Evolutionary conservation across 2,797 vertebrate species (phyloP), one percentile per base, ranked within the genome.

Genomic region (Thalassophryne amazonica): DNA sequence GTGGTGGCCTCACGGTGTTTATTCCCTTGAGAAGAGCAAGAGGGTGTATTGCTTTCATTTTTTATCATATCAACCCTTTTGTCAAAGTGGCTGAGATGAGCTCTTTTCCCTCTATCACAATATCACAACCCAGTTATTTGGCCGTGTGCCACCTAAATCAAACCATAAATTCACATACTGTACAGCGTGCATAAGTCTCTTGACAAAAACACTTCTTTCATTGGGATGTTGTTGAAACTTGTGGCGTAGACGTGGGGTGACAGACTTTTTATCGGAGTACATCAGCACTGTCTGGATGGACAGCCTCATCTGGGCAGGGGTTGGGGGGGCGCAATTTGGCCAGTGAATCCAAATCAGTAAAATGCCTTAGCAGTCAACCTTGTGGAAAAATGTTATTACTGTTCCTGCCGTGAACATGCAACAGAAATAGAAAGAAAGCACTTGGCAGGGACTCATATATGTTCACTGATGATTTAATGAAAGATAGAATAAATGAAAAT

Each of bases 401-500:
- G 5, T 52, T 55, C 8, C 35, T 49, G 39, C 43, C 5, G 11
- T 27, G 16, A 27, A 49, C 15, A 25, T 16, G 10, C 7, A 37
- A 18, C 33, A 42, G 50, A 53, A 47, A 59, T 21, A 31, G 28
- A 49, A 50, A 38, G 4, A 21, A 25, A 18, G 14, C 40, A 34
- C 36, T 49, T 64, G 49, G 29, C 32, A 34, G 15, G 21, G 39
- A 38, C 40, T 13, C 1, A 6, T 53, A 32, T 35, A 17, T 36
- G 40, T 32, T n/a, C 3, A 12, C 22, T 13, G 22, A 17, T 43
- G 11, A 62, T 72, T 64, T 67, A 60, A 59, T 43, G 50, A 57
- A 66, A 61, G 36, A 54, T 39, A 31, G 6, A 55, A 34, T 29
- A 62, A 58, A 68, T 52, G 4, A 49, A 60, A 45, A 38, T 24